These are phyloP conservation scores for Dendrolimus houi DNA, from an alignment of 2,888 invertebrate species.

Conservation along the genomic window DNA sequence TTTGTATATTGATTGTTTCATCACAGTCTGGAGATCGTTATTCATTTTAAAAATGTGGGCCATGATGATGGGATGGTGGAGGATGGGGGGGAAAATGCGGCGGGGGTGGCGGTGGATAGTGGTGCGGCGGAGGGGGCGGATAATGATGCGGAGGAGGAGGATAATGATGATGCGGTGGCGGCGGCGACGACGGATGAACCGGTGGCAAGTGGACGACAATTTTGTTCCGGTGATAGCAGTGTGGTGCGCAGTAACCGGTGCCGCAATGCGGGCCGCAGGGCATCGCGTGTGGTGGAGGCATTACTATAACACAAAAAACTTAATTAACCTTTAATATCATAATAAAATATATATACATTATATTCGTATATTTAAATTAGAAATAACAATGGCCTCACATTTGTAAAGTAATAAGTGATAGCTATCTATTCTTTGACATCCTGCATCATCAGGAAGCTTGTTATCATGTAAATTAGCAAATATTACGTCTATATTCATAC, in stretches of 20 bases:
- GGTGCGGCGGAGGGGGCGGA: conserved; percentile 8
- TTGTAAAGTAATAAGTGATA: not conserved
- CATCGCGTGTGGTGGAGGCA: conserved; percentile 46
- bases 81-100: conserved; percentile 4
- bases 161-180: conserved; percentile 15
- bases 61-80: conserved; percentile 4
- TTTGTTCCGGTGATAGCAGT: conserved; percentile 31
- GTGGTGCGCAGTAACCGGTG: conserved; percentile 37
- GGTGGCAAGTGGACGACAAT: conserved; percentile 18
- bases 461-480: too few species aligned
- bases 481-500: too few species aligned
- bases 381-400: not conserved
- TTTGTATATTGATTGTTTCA: too few species aligned
- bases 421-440: not conserved
- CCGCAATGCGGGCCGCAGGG: conserved; percentile 53
- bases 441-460: too few species aligned
- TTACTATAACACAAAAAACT: conserved; percentile 28
- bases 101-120: conserved; percentile 9
- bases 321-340: not conserved
- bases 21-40: too few species aligned
- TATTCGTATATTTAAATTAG: not conserved
- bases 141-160: conserved; percentile 10
- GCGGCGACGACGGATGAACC: conserved; percentile 12
- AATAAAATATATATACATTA: not conserved
- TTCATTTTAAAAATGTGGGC: not conserved